phyloP scores from a whole-genome alignment of 2,888 invertebrate species.

The Ptychoptera contaminata region DNA sequence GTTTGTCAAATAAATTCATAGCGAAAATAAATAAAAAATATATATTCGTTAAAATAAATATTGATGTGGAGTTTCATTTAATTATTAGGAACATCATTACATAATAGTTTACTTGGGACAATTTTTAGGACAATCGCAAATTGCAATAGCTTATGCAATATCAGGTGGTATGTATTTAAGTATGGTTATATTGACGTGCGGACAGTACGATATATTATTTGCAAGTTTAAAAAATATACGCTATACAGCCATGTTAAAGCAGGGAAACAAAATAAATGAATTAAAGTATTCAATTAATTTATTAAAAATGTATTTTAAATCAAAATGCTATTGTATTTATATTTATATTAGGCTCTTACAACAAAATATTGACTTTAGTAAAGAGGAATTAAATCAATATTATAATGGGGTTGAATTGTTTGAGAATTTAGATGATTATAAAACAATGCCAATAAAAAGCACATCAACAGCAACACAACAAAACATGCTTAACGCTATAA shows the following conservation, averaged over 20 bases:
- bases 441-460: neutral
- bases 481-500: neutral
- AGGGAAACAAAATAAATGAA: neutral
- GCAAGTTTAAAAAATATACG: conserved; percentile 24
- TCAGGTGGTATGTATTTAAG: conserved; percentile 23
- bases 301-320: neutral
- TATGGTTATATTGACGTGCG: conserved; percentile 18
- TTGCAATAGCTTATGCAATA: conserved; percentile 16
- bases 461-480: neutral
- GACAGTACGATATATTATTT: conserved; percentile 22
- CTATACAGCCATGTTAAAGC: conserved; percentile 13
- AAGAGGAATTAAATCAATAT: conserved; percentile 8
- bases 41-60: too few species aligned
- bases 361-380: neutral
- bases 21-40: neutral
- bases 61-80: conserved; percentile 5
- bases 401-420: conserved; percentile 5
- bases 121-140: conserved; percentile 23
- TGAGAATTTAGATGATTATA: neutral
- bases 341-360: neutral
- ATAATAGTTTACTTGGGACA: conserved; percentile 15
- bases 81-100: conserved; percentile 12
- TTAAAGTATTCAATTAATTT: neutral
- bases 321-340: neutral
- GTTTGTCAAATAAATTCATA: neutral